phyloP scores from a whole-genome alignment of 1,140 invertebrate genomes.

The Lerema accius region DNA sequence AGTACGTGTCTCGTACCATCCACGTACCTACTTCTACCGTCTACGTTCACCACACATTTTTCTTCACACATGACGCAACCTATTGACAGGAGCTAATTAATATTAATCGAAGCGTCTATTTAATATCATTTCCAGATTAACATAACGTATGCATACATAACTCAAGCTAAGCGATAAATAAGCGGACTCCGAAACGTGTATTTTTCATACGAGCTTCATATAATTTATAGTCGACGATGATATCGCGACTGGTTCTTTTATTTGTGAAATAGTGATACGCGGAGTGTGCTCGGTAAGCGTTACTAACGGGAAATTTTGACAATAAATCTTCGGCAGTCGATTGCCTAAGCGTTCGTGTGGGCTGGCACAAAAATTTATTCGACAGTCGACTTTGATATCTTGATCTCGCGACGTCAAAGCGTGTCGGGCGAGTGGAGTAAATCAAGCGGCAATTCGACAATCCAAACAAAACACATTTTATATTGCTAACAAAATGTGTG shows the following conservation, averaged over 20 bases:
- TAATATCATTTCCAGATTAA: constrained; percentile 59
- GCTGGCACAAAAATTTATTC: constrained; percentile 77
- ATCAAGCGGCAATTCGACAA: constrained; percentile 52
- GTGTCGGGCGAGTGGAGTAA: constrained; percentile 50
- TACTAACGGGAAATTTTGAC: constrained; percentile 82
- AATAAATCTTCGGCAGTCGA: constrained; percentile 80
- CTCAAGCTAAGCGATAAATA: constrained; percentile 78
- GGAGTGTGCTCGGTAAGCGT: constrained; percentile 79
- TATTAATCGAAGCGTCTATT: constrained; percentile 64
- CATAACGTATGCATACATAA: constrained; percentile 74
- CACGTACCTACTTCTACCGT: constrained; percentile 24
- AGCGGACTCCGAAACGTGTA: constrained; percentile 75
- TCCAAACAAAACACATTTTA: constrained; percentile 38
- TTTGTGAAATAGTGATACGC: constrained; percentile 81
- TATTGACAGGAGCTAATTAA: constrained; percentile 56
- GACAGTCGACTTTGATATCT: constrained; percentile 76
- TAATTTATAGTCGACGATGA: constrained; percentile 81
- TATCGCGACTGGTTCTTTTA: constrained; percentile 82
- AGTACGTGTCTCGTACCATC: no score
- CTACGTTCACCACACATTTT: constrained; percentile 11
- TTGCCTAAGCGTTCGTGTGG: constrained; percentile 80
- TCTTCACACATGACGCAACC: constrained; percentile 33
- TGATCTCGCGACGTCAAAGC: constrained; percentile 67
- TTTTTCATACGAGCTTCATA: constrained; percentile 79
- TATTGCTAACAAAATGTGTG: constrained; percentile 40